Evolutionary conservation across 1,140 invertebrate species (phyloP), one percentile per base, ranked within the genome.

Genomic region (Brevipalpus yothersi): DNA sequence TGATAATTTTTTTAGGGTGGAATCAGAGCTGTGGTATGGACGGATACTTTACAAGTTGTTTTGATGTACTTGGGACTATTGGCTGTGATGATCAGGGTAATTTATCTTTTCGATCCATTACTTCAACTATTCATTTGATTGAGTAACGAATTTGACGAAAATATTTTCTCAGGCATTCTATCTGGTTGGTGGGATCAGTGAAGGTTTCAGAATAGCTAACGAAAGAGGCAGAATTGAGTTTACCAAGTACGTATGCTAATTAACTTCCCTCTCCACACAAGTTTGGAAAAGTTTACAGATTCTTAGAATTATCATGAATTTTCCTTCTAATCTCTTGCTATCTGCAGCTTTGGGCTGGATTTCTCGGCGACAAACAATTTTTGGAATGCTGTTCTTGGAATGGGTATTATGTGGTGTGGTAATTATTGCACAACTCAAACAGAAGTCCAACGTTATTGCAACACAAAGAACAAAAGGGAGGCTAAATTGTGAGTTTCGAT

Each of bases 281-380:
- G 43, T 10, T 2, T 4, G n/a, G 12, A 15, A 45, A 31, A 31
- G 31, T 31, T 31, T 5, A 31, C 5, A 31, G 31, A 31, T 31
- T 31, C 31, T 3, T 5, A 3, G 31, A 5, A 31, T 31, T 31
- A 3, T 31, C 31, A 31, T 31, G 31, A 31, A 31, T 31, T 31
- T 31, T 31, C 5, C 31, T 31, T 31, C 5, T 31, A 2, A 31
- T 31, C 5, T 3, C 31, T 31, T 5, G 76, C 42, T 72, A 87
- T 13, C 31, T 5, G 5, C 17, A 58, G 84, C 66, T 84, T 83
- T 62, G 77, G 80, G 59, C 73, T 83, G 70, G 83, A 88, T 68
- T 79, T 83, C 13, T 84, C 81, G 3, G 72, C 81, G 4, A 76
- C 85, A 17, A 84, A 88, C 13, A 82, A 84, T 40, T 85, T 85